These are phyloP conservation scores for Allolobophora icterica DNA, from an alignment of 2,888 invertebrate genomes.

Conservation along the genomic window DNA sequence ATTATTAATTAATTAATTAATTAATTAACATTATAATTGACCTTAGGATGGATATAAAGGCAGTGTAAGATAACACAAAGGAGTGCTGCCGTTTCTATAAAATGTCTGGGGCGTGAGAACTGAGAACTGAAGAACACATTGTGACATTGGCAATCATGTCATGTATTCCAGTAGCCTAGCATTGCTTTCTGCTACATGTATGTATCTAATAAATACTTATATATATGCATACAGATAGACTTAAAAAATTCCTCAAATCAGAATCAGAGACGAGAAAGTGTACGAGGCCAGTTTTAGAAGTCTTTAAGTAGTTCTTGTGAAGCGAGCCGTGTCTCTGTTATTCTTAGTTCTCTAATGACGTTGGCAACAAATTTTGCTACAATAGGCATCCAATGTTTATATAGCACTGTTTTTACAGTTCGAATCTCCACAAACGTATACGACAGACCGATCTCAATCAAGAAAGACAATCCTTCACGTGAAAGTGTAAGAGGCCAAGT, in stretches of 20 bases:
- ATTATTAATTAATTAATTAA: too few species aligned
- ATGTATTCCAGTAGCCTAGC: too few species aligned
- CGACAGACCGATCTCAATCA: background rate
- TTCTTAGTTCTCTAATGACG: background rate
- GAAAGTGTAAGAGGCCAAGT: background rate
- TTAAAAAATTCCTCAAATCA: background rate
- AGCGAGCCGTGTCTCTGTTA: background rate
- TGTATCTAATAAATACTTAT: background rate
- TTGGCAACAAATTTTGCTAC: too few species aligned
- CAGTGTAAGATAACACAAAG: too few species aligned
- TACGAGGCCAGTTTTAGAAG: background rate
- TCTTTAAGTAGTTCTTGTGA: slow-evolving; percentile 7
- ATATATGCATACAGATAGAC: background rate
- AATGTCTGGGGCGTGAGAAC: too few species aligned
- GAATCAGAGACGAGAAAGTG: background rate
- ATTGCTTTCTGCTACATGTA: too few species aligned
- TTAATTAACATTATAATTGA: too few species aligned
- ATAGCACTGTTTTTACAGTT: background rate
- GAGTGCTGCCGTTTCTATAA: too few species aligned
- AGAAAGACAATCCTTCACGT: background rate
- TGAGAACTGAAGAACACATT: too few species aligned
- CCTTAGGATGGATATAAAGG: too few species aligned
- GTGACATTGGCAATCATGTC: too few species aligned
- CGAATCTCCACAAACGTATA: background rate
- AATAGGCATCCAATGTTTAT: background rate